Percentiles rank a stretch among this genome's conserved stretches.
phyloP scores from a whole-genome alignment of 2,797 vertebrate species.

The Catostomus latipinnis region DNA sequence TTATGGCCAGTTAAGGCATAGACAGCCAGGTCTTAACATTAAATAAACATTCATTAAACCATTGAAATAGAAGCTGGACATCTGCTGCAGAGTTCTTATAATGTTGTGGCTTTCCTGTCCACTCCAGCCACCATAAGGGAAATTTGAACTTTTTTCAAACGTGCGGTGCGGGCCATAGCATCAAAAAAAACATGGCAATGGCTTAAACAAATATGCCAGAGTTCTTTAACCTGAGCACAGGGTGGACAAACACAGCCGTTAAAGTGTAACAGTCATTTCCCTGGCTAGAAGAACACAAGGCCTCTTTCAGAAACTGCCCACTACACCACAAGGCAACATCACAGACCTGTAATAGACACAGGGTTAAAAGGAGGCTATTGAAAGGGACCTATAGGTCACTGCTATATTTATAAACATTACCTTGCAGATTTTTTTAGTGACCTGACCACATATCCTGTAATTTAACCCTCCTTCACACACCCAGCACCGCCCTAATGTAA shows the following conservation, averaged over 20 bases:
- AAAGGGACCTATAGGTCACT: slow-evolving; percentile 61
- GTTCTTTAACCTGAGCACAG: slow-evolving; percentile 55
- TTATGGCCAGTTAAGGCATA: slow-evolving; percentile 19
- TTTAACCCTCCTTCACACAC: slow-evolving; percentile 52
- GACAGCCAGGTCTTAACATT: slow-evolving; percentile 40
- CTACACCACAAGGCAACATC: slow-evolving; percentile 54
- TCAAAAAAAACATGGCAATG: slow-evolving; percentile 48
- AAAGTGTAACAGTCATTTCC: slow-evolving; percentile 35
- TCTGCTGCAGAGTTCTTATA: slow-evolving; percentile 45
- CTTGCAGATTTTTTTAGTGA: slow-evolving; percentile 62
- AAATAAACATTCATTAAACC: slow-evolving; percentile 51
- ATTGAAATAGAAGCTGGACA: slow-evolving; percentile 49
- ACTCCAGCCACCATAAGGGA: slow-evolving; percentile 33
- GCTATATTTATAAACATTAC: slow-evolving; percentile 68
- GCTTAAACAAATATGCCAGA: slow-evolving; percentile 52
- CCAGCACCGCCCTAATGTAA: slow-evolving; percentile 47
- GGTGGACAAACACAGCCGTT: slow-evolving; percentile 54
- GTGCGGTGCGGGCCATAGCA: slow-evolving; percentile 43
- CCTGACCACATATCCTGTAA: slow-evolving; percentile 64
- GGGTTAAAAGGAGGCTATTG: slow-evolving; percentile 63
- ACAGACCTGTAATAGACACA: slow-evolving; percentile 46
- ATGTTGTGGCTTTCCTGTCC: slow-evolving; percentile 49
- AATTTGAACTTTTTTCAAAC: slow-evolving; percentile 57
- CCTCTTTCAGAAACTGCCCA: slow-evolving; percentile 56
- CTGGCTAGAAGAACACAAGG: slow-evolving; percentile 53